phyloP scores from a whole-genome alignment of 2,888 invertebrate species.

The Nipponacmea schrenckii region DNA sequence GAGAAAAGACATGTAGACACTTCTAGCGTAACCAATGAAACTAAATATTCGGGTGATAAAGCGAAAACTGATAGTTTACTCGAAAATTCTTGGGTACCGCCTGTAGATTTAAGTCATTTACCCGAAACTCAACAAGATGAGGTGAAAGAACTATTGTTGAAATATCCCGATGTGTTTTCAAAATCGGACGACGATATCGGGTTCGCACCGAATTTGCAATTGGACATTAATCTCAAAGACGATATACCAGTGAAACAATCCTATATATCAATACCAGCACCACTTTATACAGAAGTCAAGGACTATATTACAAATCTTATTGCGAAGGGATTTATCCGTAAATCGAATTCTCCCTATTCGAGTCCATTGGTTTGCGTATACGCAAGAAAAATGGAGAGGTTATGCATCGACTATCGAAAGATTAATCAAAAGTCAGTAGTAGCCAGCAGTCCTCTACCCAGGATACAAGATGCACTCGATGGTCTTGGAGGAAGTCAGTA shows the following conservation, averaged over 20 bases:
- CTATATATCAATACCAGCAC: too few species aligned
- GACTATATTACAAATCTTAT: not conserved
- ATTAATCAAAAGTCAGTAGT: not conserved
- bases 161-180: not conserved
- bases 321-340: conserved; percentile 7
- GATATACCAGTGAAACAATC: too few species aligned
- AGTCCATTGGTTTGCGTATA: conserved; percentile 13
- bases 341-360: conserved; percentile 11
- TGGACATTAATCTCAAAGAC: too few species aligned
- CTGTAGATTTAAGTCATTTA: too few species aligned
- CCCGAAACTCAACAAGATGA: too few species aligned
- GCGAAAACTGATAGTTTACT: too few species aligned
- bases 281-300: not conserved
- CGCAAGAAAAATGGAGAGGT: conserved; percentile 16
- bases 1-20: too few species aligned
- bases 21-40: too few species aligned
- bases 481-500: not conserved
- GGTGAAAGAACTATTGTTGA: not conserved
- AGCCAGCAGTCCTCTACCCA: not conserved
- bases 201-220: too few species aligned
- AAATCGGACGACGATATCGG: too few species aligned
- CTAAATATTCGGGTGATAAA: too few species aligned
- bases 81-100: too few species aligned
- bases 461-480: conserved; percentile 7
- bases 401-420: conserved; percentile 11